Evolutionary conservation across 2,113 vertebrate species (phyloP).

Genomic region (Halichoerus grypus): DNA sequence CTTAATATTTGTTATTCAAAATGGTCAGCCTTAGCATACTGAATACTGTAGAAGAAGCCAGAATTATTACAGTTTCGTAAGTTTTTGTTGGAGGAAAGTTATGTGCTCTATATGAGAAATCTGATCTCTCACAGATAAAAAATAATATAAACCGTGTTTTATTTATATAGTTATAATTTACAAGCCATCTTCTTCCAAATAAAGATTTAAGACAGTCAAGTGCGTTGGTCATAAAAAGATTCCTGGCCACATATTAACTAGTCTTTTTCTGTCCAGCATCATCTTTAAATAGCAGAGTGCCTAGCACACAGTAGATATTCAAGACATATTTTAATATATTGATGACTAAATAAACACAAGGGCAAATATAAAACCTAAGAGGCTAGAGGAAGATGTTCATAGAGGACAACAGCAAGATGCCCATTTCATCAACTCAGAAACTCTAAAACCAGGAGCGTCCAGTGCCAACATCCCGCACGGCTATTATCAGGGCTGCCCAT

Average conservation of each 20-base stretch:
- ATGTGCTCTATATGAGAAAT: neutral
- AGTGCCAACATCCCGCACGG: neutral
- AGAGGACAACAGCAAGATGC: neutral
- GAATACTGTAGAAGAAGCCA: neutral
- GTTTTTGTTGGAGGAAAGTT: neutral
- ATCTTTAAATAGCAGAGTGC: neutral
- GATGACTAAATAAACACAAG: neutral
- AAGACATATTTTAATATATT: neutral
- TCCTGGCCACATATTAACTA: neutral
- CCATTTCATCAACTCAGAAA: neutral
- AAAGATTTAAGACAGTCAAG: neutral
- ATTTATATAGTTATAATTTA: constrained; percentile 32
- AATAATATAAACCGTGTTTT: neutral
- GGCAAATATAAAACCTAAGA: constrained; percentile 10
- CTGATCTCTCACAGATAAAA: neutral
- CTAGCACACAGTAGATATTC: neutral
- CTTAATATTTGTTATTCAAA: neutral
- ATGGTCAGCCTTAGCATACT: neutral
- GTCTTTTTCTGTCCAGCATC: constrained; percentile 10
- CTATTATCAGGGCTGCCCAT: neutral
- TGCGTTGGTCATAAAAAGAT: neutral
- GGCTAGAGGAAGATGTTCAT: neutral
- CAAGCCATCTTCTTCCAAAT: neutral
- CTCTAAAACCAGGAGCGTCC: neutral
- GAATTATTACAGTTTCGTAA: neutral